phyloP scores from a whole-genome alignment of 2,113 vertebrate species.

The Asarcornis scutulata region DNA sequence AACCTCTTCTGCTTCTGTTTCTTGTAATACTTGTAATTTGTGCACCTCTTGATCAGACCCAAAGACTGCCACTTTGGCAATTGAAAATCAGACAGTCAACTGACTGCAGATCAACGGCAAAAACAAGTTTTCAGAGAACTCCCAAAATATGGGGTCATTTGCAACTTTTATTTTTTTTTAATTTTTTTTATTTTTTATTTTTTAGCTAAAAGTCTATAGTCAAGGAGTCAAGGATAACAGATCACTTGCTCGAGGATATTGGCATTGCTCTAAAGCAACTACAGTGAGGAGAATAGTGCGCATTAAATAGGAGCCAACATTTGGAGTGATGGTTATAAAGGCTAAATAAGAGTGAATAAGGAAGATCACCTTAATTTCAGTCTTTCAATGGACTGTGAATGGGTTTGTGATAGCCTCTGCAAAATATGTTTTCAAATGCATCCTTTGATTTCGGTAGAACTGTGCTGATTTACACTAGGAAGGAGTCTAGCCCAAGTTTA shows the following conservation, averaged over 20 bases:
- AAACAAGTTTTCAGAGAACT: neutral
- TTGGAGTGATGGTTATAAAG: neutral
- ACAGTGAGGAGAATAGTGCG: neutral
- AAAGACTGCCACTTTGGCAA: neutral
- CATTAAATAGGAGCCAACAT: neutral
- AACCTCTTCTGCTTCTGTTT: neutral
- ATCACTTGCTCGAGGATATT: neutral
- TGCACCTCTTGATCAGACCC: neutral
- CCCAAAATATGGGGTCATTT: neutral
- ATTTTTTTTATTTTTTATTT: neutral
- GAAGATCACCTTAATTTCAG: neutral
- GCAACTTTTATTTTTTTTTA: neutral
- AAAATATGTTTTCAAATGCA: neutral
- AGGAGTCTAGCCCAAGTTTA: neutral
- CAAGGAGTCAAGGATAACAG: neutral
- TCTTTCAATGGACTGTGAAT: neutral
- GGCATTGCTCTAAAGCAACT: neutral
- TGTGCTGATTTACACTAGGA: fast-evolving
- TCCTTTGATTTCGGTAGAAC: neutral
- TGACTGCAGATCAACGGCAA: neutral
- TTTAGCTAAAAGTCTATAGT: neutral
- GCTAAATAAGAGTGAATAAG: neutral
- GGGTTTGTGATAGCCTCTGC: neutral
- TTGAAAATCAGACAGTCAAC: neutral
- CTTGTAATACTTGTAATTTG: neutral